Conservation (phyloP, 2,113 vertebrate species). For the Martes martes region DNA sequence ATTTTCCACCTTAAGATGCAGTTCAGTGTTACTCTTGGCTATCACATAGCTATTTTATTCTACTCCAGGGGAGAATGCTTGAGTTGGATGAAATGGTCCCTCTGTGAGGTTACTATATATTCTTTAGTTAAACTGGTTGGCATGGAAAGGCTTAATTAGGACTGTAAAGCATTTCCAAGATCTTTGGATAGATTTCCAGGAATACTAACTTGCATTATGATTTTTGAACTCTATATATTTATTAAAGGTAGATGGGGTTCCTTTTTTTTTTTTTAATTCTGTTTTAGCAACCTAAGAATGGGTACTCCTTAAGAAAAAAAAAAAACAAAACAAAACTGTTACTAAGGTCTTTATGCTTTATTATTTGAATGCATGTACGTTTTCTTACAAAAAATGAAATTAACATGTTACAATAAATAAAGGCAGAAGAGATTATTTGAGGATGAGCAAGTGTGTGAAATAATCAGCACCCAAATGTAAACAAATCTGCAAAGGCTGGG, state of each 20-base stretch:
- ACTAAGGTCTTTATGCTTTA: background rate
- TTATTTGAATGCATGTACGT: background rate
- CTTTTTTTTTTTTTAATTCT: background rate
- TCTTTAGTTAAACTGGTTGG: conserved; percentile 20
- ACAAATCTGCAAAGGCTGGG: background rate
- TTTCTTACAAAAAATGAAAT: background rate
- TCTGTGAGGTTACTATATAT: conserved; percentile 4
- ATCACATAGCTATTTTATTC: conserved; percentile 47
- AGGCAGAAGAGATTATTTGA: background rate
- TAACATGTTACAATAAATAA: background rate
- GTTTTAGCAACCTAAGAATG: background rate
- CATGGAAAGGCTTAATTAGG: conserved; percentile 6
- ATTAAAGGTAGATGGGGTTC: background rate
- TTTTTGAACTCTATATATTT: background rate
- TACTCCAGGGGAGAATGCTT: background rate
- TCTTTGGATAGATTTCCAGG: background rate
- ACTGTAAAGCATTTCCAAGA: background rate
- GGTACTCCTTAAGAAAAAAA: background rate
- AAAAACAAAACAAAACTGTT: background rate
- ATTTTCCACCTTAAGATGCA: conserved; percentile 48
- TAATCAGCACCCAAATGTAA: background rate
- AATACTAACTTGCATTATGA: background rate
- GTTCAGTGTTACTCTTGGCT: conserved; percentile 22
- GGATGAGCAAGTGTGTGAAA: background rate
- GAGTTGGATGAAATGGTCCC: background rate